Conservation (phyloP, 2,888 invertebrate genomes). For the Drosophila monieri region DNA sequence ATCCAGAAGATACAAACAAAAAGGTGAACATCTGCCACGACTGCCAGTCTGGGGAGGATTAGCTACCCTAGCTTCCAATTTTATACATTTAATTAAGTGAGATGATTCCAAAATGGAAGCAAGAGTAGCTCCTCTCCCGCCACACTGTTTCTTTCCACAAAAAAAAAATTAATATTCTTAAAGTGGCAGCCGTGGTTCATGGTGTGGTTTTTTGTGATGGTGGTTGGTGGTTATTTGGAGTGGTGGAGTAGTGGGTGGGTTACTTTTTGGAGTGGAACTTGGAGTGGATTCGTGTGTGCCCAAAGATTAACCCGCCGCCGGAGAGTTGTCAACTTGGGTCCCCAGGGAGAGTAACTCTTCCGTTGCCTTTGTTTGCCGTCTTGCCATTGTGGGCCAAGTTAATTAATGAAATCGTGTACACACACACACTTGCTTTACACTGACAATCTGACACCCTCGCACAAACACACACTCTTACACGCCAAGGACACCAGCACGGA, state of each 20-base stretch:
- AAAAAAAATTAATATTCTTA: conserved; percentile 36
- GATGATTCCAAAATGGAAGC: conserved; percentile 11
- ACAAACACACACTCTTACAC: neutral
- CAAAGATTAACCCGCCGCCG: conserved; percentile 27
- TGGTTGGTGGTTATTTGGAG: conserved; percentile 3
- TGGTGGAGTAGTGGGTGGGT: conserved; percentile 3
- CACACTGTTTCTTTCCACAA: conserved; percentile 22
- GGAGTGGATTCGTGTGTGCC: conserved; percentile 32
- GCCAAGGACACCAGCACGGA: conserved; percentile 17
- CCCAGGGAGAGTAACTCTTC: conserved; percentile 31
- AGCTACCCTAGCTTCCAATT: neutral
- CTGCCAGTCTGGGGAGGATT: conserved; percentile 1
- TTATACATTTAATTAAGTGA: conserved; percentile 4
- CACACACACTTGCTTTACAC: conserved; percentile 20
- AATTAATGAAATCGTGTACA: conserved; percentile 66
- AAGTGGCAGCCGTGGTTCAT: conserved; percentile 13
- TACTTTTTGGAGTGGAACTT: conserved; percentile 34
- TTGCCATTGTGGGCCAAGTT: conserved; percentile 37
- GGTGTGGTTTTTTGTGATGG: conserved; percentile 10
- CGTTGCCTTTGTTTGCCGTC: conserved; percentile 21
- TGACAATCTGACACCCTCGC: conserved; percentile 8
- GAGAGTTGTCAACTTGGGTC: conserved; percentile 31
- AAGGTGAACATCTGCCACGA: conserved; percentile 14
- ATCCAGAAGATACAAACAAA: conserved; percentile 7
- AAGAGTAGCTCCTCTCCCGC: neutral